Evolutionary conservation across 2,888 invertebrate genomes (phyloP).

Genomic region (Ceratothoa steindachneri): DNA sequence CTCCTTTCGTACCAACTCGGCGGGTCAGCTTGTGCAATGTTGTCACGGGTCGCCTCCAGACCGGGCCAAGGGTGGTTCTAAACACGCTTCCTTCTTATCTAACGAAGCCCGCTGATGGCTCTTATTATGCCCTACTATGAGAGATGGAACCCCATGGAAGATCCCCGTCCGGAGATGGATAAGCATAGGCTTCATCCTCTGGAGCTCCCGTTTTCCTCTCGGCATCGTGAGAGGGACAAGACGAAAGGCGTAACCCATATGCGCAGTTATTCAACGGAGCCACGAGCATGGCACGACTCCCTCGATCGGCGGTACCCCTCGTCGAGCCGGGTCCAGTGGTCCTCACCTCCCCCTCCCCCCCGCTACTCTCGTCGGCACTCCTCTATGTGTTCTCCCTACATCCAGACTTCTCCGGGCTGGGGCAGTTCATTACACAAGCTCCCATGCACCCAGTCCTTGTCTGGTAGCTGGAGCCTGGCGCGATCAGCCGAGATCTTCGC

Average conservation of each 20-base stretch:
- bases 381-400: neutral
- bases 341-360: too few species aligned
- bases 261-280: neutral
- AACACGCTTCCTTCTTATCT: neutral
- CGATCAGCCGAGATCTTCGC: neutral
- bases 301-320: neutral
- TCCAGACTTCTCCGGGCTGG: neutral
- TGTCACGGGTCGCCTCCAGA: neutral
- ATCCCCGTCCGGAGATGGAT: neutral
- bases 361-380: neutral
- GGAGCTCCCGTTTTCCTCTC: neutral
- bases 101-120: neutral
- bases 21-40: neutral
- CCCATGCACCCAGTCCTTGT: neutral
- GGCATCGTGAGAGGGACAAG: neutral
- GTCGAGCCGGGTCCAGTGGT: neutral
- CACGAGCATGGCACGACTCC: neutral
- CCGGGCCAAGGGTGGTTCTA: neutral
- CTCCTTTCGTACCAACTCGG: too few species aligned
- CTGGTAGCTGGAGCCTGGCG: neutral
- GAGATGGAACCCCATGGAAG: neutral
- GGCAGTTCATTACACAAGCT: too few species aligned
- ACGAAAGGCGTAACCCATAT: neutral
- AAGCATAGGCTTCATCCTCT: neutral
- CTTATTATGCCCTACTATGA: neutral